phyloP scores from a whole-genome alignment of 2,888 invertebrate species.

The Abrostola tripartita region DNA sequence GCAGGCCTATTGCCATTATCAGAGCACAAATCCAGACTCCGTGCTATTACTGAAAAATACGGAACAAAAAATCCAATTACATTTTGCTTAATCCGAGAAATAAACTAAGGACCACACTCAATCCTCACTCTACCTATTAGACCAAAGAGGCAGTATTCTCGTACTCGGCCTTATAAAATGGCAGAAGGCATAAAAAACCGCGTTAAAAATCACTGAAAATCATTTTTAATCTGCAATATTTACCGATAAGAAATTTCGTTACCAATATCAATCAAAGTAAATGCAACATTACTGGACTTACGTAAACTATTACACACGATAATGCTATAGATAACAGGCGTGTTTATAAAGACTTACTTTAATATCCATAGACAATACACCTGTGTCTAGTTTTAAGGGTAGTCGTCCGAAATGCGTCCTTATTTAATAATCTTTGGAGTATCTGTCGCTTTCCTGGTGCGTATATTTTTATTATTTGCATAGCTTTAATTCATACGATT shows the following conservation, averaged over 20 bases:
- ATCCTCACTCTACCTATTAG: no score
- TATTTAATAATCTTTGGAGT: constrained; percentile 29
- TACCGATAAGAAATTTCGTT: constrained; percentile 11
- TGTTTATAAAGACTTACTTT: constrained; percentile 39
- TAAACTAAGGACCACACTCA: no score
- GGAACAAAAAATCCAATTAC: no score
- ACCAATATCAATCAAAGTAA: constrained; percentile 15
- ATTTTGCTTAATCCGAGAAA: no score
- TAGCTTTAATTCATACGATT: no score
- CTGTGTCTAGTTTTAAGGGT: constrained; percentile 36
- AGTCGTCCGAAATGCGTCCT: constrained; percentile 38
- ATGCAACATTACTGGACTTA: constrained; percentile 16
- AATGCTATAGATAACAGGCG: constrained; percentile 36
- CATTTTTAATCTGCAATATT: not conserved
- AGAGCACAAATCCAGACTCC: no score
- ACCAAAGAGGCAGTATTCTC: no score
- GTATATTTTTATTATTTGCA: constrained; percentile 22
- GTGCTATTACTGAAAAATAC: no score
- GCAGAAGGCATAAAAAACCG: no score
- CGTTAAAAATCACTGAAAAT: no score
- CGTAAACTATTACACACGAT: constrained; percentile 53
- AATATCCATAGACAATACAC: constrained; percentile 24
- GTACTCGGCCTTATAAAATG: no score
- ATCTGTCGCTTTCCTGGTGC: constrained; percentile 43
- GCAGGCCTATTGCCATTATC: no score